phyloP scores from a whole-genome alignment of 2,113 vertebrate species.

The Myrmecophaga tridactyla region DNA sequence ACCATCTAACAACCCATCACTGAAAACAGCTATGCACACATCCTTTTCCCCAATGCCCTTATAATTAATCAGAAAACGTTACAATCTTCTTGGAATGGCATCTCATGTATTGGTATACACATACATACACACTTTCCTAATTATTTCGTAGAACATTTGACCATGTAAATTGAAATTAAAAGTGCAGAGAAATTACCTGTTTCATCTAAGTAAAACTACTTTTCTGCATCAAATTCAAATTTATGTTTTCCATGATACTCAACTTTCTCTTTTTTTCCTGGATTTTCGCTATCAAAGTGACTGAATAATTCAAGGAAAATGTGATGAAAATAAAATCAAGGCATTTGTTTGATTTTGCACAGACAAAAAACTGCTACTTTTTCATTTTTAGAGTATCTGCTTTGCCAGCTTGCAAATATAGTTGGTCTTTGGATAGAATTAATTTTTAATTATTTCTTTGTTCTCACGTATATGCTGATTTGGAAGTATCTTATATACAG shows the following conservation, averaged over 20 bases:
- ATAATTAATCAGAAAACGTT: constrained; percentile 41
- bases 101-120: not conserved
- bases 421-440: not conserved
- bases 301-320: constrained; percentile 9
- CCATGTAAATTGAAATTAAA: constrained; percentile 29
- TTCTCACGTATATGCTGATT: not conserved
- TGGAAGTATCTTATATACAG: not conserved
- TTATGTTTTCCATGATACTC: not conserved
- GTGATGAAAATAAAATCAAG: constrained; percentile 28
- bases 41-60: not conserved
- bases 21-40: not conserved
- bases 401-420: not conserved
- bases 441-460: not conserved
- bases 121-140: not conserved
- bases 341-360: not conserved
- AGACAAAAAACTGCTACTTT: not conserved
- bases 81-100: not conserved
- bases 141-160: constrained; percentile 36
- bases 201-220: not conserved
- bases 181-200: not conserved
- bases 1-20: not conserved
- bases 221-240: not conserved
- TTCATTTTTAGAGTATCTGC: not conserved
- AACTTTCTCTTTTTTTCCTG: not conserved
- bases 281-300: not conserved